These are phyloP conservation scores for Diadophis punctatus DNA, from an alignment of 2,113 vertebrate species.

Conservation along the genomic window DNA sequence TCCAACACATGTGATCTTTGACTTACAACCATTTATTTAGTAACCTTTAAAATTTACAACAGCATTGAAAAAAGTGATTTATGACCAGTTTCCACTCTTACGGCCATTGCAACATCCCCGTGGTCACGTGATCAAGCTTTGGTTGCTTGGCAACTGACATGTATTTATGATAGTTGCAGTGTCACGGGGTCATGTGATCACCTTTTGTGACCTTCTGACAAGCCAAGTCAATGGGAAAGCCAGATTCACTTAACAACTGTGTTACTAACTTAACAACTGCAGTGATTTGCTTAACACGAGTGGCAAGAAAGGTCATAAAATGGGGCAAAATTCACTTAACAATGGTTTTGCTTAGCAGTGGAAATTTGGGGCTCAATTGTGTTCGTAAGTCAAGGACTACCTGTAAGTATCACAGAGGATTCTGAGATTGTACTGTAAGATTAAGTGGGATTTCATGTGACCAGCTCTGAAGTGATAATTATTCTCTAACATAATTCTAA, in stretches of 20 bases:
- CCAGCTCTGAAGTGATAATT: neutral
- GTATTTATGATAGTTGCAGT: neutral
- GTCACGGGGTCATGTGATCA: neutral
- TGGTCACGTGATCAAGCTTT: neutral
- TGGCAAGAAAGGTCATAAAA: neutral
- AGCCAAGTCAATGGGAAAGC: neutral
- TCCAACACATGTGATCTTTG: neutral
- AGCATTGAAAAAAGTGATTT: neutral
- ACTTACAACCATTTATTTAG: neutral
- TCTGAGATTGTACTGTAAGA: neutral
- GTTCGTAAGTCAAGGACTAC: neutral
- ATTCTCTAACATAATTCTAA: neutral
- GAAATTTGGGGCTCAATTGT: neutral
- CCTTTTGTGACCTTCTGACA: neutral
- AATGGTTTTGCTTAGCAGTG: neutral
- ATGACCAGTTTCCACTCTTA: neutral
- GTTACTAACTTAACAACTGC: neutral
- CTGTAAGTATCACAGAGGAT: neutral
- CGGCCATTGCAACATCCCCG: neutral
- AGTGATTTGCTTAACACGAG: neutral
- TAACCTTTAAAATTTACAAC: neutral
- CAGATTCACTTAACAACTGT: neutral
- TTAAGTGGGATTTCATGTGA: neutral
- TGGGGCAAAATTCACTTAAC: neutral
- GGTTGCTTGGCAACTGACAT: neutral